Percentiles rank a stretch among this genome's conserved stretches.
These are phyloP conservation scores for Myotis findleyi DNA, from an alignment of 2,797 vertebrate species.

Conservation along the genomic window DNA sequence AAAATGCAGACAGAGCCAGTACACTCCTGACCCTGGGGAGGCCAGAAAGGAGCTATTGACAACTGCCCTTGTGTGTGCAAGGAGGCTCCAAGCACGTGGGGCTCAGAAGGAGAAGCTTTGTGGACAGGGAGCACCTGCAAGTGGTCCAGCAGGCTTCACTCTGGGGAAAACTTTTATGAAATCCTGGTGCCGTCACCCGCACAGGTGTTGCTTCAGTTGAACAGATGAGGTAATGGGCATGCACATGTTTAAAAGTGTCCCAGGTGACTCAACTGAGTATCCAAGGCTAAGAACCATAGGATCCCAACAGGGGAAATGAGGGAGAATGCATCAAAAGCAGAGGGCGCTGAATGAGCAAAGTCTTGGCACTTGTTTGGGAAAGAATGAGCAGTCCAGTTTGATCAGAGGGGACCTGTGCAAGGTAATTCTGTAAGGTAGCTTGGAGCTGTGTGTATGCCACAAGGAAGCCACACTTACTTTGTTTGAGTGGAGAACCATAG, in stretches of 20 bases:
- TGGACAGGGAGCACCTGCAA: neutral
- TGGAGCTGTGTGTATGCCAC: neutral
- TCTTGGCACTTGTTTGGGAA: neutral
- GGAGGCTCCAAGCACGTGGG: neutral
- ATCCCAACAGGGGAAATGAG: neutral
- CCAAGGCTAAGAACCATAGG: neutral
- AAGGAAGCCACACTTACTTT: neutral
- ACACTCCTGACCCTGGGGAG: neutral
- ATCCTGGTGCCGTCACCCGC: fast-evolving
- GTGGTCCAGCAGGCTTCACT: neutral
- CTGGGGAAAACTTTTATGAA: neutral
- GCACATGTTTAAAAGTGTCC: neutral
- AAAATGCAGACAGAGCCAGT: neutral
- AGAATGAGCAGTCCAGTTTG: neutral
- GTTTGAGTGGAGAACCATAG: neutral
- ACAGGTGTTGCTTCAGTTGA: neutral
- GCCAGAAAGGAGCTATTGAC: neutral
- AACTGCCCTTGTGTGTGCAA: neutral
- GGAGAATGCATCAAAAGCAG: neutral
- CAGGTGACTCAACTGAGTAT: neutral
- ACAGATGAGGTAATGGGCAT: neutral
- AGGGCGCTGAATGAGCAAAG: neutral
- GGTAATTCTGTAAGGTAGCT: neutral
- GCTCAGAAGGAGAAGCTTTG: neutral
- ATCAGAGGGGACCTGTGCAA: too few species aligned